These are phyloP conservation scores for Pithys albifrons DNA, from an alignment of 2,113 vertebrate species.

Conservation along the genomic window DNA sequence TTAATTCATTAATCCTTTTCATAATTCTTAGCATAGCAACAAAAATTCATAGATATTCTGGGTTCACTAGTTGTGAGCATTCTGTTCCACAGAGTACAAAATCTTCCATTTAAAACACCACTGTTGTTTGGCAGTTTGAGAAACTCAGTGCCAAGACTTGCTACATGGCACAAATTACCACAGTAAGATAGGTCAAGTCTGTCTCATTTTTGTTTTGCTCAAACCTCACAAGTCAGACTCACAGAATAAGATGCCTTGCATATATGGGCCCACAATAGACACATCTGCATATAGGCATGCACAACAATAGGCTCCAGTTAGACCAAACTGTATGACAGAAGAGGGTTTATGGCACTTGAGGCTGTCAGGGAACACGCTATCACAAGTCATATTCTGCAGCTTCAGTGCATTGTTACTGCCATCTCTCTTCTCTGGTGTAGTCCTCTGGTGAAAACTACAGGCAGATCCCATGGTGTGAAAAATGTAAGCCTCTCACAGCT, in stretches of 20 bases:
- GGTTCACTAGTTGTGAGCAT: background rate
- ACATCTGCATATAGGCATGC: rapidly evolving
- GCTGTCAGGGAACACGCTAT: background rate
- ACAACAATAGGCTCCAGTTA: background rate
- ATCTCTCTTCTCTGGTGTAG: background rate
- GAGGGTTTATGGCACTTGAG: background rate
- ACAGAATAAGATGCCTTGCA: background rate
- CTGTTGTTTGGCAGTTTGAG: background rate
- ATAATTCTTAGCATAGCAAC: background rate
- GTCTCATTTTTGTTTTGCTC: background rate
- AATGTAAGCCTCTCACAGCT: background rate
- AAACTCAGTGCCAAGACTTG: background rate
- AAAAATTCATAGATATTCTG: background rate
- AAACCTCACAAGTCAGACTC: background rate
- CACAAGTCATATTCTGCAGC: background rate
- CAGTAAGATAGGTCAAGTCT: background rate
- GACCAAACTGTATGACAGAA: background rate
- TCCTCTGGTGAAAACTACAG: background rate
- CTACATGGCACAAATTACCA: background rate
- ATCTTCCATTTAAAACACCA: background rate
- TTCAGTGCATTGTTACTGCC: background rate
- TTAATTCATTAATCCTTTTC: background rate
- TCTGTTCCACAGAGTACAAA: background rate
- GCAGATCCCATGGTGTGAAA: background rate
- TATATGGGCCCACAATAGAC: background rate